Base-by-base conservation (phyloP, 2,888 invertebrate genomes). In the Campoplex nolae region DNA sequence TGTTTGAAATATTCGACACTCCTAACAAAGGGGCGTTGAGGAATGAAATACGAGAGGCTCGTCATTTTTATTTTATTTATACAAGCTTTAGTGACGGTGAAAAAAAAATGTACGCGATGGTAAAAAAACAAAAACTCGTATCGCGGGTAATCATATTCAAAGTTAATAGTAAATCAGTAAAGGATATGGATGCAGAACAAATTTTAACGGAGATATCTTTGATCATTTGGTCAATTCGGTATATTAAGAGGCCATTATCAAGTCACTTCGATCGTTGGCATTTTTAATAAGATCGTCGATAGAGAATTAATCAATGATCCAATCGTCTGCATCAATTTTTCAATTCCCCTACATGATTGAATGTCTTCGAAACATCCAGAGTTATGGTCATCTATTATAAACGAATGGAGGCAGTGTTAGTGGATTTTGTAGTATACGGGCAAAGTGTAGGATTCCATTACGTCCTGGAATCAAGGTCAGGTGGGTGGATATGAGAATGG, bases 381-480 rank as follows among this genome's bases (percentile, higher is more conserved):
- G 32, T 62, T 28, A 32, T 32, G 62, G 16, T 62, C 32, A 62
- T 13, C 32, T 62, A 32, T 2, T 16, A 6, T 32, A 16, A 62
- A 62, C 3, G 32, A 58, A 62, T 32, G 32, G 16, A 62, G 16
- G 32, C 32, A n/a, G 38, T 23, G 35, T 67, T 58, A 48, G 48
- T 81, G 28, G 45, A 48, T 75, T 48, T 70, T 51, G 42, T 62
- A 42, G 28, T 45, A 38, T 68, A n/a, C 28, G 65, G 65, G 23
- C 54, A 42, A 11, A 18, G 11, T 51, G 62, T 32, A 32, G 58
- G 38, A 83, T 80, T 76, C 51, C 48, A 70, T 75, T 78, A 71
- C 73, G 68, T 73, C 35, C 75, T n/a, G 79, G 54, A 71, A 84
- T 82, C 87, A 85, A 85, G 87, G 87, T 84, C 75, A 81, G 78